These are phyloP conservation scores for Phoxinus phoxinus DNA, from an alignment of 2,113 vertebrate genomes.

Conservation along the genomic window DNA sequence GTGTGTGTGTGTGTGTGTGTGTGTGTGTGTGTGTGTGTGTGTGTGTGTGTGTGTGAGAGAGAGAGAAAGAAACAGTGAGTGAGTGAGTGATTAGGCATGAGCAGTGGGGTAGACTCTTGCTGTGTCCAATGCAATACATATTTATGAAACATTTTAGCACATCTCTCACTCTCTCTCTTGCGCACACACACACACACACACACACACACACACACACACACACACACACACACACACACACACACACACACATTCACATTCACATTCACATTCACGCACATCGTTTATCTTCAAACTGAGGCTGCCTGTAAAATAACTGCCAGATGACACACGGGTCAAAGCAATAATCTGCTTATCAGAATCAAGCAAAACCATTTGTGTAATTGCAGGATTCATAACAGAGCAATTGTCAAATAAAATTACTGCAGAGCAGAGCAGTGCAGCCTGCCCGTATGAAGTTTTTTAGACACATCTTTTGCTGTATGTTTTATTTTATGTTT, in stretches of 20 bases:
- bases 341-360: slow-evolving; percentile 52
- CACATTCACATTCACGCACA: neutral
- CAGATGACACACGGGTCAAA: slow-evolving; percentile 49
- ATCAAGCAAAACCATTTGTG: slow-evolving; percentile 44
- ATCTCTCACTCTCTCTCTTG: neutral
- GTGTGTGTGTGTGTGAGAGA: neutral
- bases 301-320: slow-evolving; percentile 25
- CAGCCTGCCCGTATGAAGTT: slow-evolving; percentile 20
- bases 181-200: neutral
- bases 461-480: neutral
- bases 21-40: neutral
- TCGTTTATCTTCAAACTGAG: slow-evolving; percentile 23
- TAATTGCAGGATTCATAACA: slow-evolving; percentile 49
- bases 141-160: slow-evolving; percentile 31
- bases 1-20: neutral
- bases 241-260: neutral
- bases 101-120: neutral
- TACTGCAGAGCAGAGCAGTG: slow-evolving; percentile 8
- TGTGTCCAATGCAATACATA: slow-evolving; percentile 38
- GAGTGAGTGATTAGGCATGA: slow-evolving; percentile 25
- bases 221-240: slow-evolving; percentile 1
- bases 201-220: neutral
- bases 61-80: neutral
- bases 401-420: slow-evolving; percentile 13
- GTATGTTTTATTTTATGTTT: too few relatives aligned